Evolutionary conservation across 2,797 vertebrate species (phyloP), one percentile per base, ranked within the genome.

Genomic region (Coracias cyanogaster): DNA sequence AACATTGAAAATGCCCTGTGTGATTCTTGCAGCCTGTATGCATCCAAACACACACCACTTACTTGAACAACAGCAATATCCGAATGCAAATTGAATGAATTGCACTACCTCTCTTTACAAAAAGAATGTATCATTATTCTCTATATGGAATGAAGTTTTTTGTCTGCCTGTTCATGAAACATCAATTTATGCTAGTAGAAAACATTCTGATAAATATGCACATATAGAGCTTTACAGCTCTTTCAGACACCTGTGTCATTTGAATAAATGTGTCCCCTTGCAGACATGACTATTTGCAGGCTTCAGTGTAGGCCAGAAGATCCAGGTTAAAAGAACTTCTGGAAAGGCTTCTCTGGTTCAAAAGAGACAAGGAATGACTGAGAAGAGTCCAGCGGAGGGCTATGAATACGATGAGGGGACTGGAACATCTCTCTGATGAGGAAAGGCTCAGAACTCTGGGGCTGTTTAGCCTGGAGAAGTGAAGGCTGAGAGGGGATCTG

Each of bases 21-120:
- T 66, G n/a, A 60, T 85, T 67, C 39, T 67, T 92, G 55, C 51
- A 39, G 19, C 67, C 67, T 62, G 29, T 46, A n/a, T 35, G 39
- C 35, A 46, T 15, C 26, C 69, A 78, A 76, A 82, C 48, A 55
- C 31, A 51, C 3, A 4, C 6, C 58, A 25, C 45, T 80, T 49
- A 55, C n/a, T 41, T 22, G 54, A 91, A 85, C 35, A 64, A 87
- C 26, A 43, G 51, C 89, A 86, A 74, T 65, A 90, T 64, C 79
- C 49, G 87, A 77, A 95, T 78, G 76, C 45, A 92, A 92, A 94
- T 25, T 35, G 70, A 84, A 85, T 48, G 21, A 93, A 78, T 52
- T 78, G n/a, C 28, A 16, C 54, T 67, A 12, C 11, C 22, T 86
- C 25, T 48, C 35, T 81, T 70, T 73, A 58, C 2, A 2, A 87